Evolutionary conservation across 2,888 invertebrate species (phyloP), one percentile per base, ranked within the genome.

Genomic region (Tubulanus polymorphus): DNA sequence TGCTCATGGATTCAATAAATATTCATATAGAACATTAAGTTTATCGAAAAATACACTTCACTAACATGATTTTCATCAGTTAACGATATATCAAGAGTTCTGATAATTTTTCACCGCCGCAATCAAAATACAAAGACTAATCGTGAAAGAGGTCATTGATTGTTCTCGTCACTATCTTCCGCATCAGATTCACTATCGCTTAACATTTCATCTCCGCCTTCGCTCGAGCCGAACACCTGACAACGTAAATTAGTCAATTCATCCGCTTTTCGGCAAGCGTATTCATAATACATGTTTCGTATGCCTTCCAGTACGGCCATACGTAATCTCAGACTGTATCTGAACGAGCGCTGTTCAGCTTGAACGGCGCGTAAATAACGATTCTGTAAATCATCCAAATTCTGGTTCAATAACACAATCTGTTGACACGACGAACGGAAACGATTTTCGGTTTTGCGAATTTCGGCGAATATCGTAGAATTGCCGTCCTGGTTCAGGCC

Each of bases 251-350:
- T 54, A 27, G 61, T 58, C 54, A 68, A 63, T 52, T 61, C 61
- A 48, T 67, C 67, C 12, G 67, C 68, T 51, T 65, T 65, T 37
- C 59, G 54, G 25, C 54, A 55, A 20, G 69, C 69, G 52, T 63
- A 69, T 54, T 64, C 64, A 50, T 69, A 65, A 54, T 63, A 68
- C 68, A 69, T 69, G 56, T 69, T 69, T 47, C 68, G 50, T 12
- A 69, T 65, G 18, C 68, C 69, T 51, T 69, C 69, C 41, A 63
- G 54, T 8, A 67, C 65, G 8, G 69, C 66, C 49, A 69, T 67
- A 5, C 67, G 57, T 29, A 69, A 60, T 20, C 69, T 60, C 32
- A 66, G 54, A 6, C 63, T 63, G 59, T 69, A 69, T 37, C 69
- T 57, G 53, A 67, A 66, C n/a, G 66, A 61, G 12, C 67, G 59